phyloP scores from a whole-genome alignment of 1,140 invertebrate genomes.

The Druon quercuslanigerum region DNA sequence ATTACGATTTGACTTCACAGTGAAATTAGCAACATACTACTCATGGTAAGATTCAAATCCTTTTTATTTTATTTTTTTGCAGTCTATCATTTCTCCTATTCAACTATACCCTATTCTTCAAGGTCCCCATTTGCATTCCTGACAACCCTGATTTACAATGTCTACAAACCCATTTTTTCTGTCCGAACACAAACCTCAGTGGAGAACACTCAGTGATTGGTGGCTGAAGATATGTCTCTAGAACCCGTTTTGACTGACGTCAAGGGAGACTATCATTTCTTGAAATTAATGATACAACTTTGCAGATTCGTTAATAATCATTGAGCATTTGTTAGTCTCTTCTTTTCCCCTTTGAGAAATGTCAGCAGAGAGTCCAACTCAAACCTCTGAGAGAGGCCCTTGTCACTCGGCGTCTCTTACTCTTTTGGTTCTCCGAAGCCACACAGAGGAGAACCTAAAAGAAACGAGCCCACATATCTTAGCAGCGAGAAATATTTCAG shows the following conservation, averaged over 20 bases:
- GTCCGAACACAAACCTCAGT: neutral
- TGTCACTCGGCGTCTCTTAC: conserved; percentile 10
- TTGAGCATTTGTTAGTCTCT: conserved; percentile 25
- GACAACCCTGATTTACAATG: conserved; percentile 22
- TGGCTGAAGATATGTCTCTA: conserved; percentile 38
- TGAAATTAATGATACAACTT: conserved; percentile 39
- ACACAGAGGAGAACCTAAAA: conserved; percentile 4
- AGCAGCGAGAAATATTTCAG: conserved; percentile 26
- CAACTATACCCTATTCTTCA: neutral
- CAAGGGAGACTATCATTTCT: conserved; percentile 40
- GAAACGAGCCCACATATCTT: conserved; percentile 31
- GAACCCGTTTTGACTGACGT: conserved; percentile 40
- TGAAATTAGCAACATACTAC: neutral
- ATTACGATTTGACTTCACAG: neutral
- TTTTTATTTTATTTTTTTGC: neutral
- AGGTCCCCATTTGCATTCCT: neutral
- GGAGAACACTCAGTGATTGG: conserved; percentile 34
- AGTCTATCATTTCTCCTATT: neutral
- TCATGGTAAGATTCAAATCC: neutral
- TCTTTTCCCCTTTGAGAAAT: conserved; percentile 2
- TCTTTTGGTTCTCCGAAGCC: neutral
- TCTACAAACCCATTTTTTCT: neutral
- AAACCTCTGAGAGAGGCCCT: conserved; percentile 19
- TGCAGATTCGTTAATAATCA: conserved; percentile 36
- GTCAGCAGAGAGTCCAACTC: conserved; percentile 10